Base-by-base conservation (phyloP, 2,797 vertebrate species). In the Erethizon dorsatum region DNA sequence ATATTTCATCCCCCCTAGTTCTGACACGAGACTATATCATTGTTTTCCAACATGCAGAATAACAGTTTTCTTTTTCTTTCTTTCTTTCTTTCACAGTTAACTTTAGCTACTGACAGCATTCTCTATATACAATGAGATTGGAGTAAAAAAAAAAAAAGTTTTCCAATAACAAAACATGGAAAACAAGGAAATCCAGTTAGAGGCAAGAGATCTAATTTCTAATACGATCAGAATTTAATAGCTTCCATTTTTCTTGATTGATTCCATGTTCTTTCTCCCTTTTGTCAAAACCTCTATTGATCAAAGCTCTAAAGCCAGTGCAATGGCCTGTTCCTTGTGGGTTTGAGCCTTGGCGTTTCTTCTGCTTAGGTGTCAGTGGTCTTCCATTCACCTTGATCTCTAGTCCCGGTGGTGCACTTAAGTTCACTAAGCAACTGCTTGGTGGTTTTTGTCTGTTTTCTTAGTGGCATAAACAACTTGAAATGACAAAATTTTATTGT, bases 21-120 rank as follows among this genome's bases (percentile, higher is more conserved):
- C 52, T 77, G n/a, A 61, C 6, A 82, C 61, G 56, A 75, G 31
- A 37, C 12, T n/a, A 24, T 41, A 80, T 47, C 67, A 41, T 57
- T 95, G 83, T 71, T 87, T 91, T 94, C 90, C 37, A 94, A 45
- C 11, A n/a, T 88, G 56, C 0, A 73, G n/a, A 95, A 56, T 45
- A 75, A 67, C 8, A 59, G 37, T 79, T 86, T 33, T 33, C 31
- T 73, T 5, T 41, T 24, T 22, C 18, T 37, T 41, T 31, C 63
- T 26, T 61, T 26, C 1, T 31, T 31, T 33, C 63, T 65, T 69
- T 18, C 69, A 61, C 8, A 59, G 54, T 75, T 86, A 63, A 75
- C 57, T 85, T 84, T 77, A 92, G 18, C 22, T 10, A 41, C 37
- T 15, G 20, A 20, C 78, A 92, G 71, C 26, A 37, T 96, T 83